Evolutionary conservation across 2,888 invertebrate genomes (phyloP), one percentile per base, ranked within the genome.

Genomic region (Mystacides longicornis): DNA sequence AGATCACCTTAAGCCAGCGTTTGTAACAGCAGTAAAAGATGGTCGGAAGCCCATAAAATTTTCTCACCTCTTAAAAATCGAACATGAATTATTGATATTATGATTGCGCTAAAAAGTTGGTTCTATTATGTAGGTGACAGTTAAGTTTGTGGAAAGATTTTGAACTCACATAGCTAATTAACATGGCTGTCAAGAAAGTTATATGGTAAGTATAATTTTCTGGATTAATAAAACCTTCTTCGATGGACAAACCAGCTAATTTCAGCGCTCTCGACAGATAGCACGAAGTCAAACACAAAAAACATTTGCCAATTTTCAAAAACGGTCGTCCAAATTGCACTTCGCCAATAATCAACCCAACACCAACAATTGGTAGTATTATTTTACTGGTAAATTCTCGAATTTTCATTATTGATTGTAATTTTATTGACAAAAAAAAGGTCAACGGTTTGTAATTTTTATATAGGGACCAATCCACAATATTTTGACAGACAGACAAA

Each of bases 391-490:
- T 14, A 4, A 37, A 7, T n/a, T 37, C 37, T 14, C 37, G 37
- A 37, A 37, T 37, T 37, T 37, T 37, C 37, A 37, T 37, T 27
- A 27, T 27, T 27, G n/a, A n/a, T n/a, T n/a, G n/a, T n/a, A n/a
- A 27, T 27, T 27, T 7, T 27, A 7, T 27, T 27, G 27, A 27
- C 27, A 27, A 37, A 37, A 14, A n/a, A 4, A 37, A 37, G 3
- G 16, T 37, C 3, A 37, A 14, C 11, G 11, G 11, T 27, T 27
- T 27, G 27, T 27, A 7, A 27, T 27, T 5, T 27, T n/a, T n/a
- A n/a, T n/a, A n/a, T n/a, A n/a, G n/a, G n/a, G n/a, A 11, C 5
- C 5, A 27, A 5, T 37, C 16, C 14, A 3, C 37, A 37, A 37
- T 37, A 37, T 37, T 37, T 37, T 37, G 37, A 37, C 4, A 37